A percentile compares a stretch with the other conserved stretches of the same genome.
These are phyloP conservation scores for Phyllostomus discolor DNA, from an alignment of 2,113 vertebrate genomes.

Conservation along the genomic window DNA sequence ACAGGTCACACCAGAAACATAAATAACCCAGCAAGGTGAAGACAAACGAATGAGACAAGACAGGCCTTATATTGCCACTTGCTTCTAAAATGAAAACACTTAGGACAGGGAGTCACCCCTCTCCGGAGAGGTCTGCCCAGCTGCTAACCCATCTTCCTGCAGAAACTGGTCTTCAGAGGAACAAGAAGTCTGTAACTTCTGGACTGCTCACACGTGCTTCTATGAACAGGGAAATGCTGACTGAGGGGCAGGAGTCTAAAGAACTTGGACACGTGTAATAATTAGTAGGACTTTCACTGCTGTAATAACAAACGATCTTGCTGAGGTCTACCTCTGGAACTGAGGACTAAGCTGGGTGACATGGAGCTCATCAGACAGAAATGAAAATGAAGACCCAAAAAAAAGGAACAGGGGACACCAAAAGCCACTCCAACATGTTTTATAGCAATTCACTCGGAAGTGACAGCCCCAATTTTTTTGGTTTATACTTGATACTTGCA, in stretches of 20 bases:
- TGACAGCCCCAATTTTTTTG: neutral
- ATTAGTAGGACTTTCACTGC: neutral
- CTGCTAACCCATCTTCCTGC: neutral
- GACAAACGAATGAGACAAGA: neutral
- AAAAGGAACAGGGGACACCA: neutral
- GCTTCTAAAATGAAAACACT: neutral
- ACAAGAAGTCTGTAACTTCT: neutral
- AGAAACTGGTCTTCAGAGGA: neutral
- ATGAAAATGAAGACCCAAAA: neutral
- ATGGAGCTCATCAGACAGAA: neutral
- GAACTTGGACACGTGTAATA: neutral
- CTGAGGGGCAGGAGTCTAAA: neutral
- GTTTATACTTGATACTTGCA: neutral
- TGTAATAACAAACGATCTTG: neutral
- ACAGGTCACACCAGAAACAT: neutral
- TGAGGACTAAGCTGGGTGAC: neutral
- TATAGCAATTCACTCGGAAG: fast-evolving
- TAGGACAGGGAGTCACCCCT: neutral
- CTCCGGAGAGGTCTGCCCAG: neutral
- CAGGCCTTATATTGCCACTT: neutral
- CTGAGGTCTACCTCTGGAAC: neutral
- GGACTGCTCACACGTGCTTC: neutral
- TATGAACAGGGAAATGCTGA: neutral
- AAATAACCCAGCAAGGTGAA: neutral
- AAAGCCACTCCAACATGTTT: neutral